Conservation (phyloP, 2,888 invertebrate species). For the Plusia festucae region DNA sequence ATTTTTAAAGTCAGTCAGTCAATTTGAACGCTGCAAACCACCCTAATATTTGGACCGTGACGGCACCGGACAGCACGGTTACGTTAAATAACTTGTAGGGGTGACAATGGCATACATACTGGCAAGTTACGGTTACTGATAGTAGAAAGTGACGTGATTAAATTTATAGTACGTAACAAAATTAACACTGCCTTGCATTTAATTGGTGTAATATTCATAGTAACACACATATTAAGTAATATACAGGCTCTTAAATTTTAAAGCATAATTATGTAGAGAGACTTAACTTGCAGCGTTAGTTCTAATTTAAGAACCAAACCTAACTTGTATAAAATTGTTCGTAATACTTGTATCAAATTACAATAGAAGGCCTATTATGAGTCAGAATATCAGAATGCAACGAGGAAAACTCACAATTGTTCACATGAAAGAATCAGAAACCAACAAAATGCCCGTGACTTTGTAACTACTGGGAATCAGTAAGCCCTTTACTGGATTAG, state of each 20-base stretch:
- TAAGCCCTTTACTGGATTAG: constrained; percentile 72
- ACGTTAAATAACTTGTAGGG: neutral
- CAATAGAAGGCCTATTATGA: constrained; percentile 32
- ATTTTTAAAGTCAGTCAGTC: too few relatives aligned
- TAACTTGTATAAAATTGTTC: neutral
- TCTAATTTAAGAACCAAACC: too few relatives aligned
- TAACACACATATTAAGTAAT: neutral
- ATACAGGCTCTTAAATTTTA: neutral
- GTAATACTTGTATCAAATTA: neutral
- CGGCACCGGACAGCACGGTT: constrained; percentile 1
- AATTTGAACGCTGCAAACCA: neutral
- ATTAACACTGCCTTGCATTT: neutral
- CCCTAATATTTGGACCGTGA: constrained; percentile 1
- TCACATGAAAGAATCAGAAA: constrained; percentile 50
- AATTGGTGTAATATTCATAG: neutral
- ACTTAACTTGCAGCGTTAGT: too few relatives aligned
- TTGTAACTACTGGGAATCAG: constrained; percentile 39
- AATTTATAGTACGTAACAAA: too few relatives aligned
- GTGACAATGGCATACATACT: neutral
- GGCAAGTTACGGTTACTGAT: too few relatives aligned
- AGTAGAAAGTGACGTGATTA: neutral
- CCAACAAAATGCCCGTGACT: constrained; percentile 52
- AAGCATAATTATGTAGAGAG: too few relatives aligned
- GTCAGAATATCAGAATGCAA: constrained; percentile 28
- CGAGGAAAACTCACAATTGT: constrained; percentile 40